Conservation (phyloP, 2,113 vertebrate genomes). For the Campylorhamphus procurvoides region DNA sequence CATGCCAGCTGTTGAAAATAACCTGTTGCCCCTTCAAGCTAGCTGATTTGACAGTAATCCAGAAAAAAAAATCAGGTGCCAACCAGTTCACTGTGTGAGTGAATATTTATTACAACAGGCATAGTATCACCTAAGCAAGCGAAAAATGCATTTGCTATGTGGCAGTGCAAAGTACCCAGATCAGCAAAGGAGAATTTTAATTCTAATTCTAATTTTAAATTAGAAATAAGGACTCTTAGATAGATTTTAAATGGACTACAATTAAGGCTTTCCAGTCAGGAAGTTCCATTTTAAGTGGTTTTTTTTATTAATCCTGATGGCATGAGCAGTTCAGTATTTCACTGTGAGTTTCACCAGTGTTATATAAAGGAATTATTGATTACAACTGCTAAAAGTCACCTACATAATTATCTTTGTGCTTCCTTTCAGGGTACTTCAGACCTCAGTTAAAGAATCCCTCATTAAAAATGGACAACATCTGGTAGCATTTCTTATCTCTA, state of each 20-base stretch:
- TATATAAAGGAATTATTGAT: conserved; percentile 18
- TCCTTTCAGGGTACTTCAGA: not conserved
- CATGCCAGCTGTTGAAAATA: conserved; percentile 9
- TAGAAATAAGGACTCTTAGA: not conserved
- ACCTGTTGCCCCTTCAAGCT: conserved; percentile 12
- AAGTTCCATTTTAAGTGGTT: not conserved
- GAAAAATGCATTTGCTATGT: not conserved
- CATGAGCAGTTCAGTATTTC: not conserved
- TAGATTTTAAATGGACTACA: conserved; percentile 17
- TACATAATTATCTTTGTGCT: not conserved
- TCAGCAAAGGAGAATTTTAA: not conserved
- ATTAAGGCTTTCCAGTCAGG: not conserved
- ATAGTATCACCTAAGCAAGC: not conserved
- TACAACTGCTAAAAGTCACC: not conserved
- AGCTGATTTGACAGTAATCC: conserved; percentile 15
- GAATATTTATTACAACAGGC: not conserved
- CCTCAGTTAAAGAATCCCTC: not conserved
- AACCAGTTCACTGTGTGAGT: not conserved
- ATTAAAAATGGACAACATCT: not conserved
- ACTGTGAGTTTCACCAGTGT: not conserved
- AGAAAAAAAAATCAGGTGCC: not conserved
- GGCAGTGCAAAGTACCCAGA: not conserved
- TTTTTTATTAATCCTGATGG: conserved; percentile 1
- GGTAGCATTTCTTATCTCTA: not conserved
- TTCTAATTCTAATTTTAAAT: not conserved